Percentiles rank a stretch among this genome's conserved stretches.
These are phyloP conservation scores for Mimachlamys varia DNA, from an alignment of 2,888 invertebrate genomes.

Conservation along the genomic window DNA sequence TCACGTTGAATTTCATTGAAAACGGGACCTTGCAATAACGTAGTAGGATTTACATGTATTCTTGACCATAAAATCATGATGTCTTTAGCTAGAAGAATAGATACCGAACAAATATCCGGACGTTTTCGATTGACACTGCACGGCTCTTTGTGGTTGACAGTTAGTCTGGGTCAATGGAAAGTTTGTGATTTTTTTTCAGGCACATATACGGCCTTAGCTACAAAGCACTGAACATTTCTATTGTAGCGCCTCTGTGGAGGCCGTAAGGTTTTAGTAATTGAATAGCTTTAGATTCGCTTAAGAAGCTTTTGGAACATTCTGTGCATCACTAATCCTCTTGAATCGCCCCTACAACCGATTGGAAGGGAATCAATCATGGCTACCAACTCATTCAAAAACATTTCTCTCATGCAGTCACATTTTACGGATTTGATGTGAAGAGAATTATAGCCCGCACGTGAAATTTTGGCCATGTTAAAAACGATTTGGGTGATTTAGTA, in stretches of 20 bases:
- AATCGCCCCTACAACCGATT: slow-evolving; percentile 11
- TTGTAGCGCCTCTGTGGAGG: neutral
- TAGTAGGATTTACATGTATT: neutral
- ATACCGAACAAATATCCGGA: neutral
- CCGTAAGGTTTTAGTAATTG: slow-evolving; percentile 15
- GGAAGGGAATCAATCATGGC: slow-evolving; percentile 31
- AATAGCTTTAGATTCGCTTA: slow-evolving; percentile 31
- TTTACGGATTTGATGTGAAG: slow-evolving; percentile 20
- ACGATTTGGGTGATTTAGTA: neutral
- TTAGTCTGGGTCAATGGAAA: neutral
- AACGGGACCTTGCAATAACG: neutral
- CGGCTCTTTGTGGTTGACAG: neutral
- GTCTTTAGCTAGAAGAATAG: neutral
- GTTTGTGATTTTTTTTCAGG: slow-evolving; percentile 15
- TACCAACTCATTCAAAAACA: slow-evolving; percentile 15
- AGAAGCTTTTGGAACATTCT: slow-evolving; percentile 15
- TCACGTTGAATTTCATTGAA: slow-evolving; percentile 1
- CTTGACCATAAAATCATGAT: neutral
- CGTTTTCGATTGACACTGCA: neutral
- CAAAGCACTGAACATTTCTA: neutral
- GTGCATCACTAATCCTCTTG: slow-evolving; percentile 28
- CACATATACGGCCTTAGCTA: neutral
- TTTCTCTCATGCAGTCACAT: slow-evolving; percentile 28
- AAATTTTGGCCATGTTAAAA: slow-evolving; percentile 21
- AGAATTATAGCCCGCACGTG: slow-evolving; percentile 21